phyloP scores from a whole-genome alignment of 2,797 vertebrate species.

The Microcaecilia unicolor region DNA sequence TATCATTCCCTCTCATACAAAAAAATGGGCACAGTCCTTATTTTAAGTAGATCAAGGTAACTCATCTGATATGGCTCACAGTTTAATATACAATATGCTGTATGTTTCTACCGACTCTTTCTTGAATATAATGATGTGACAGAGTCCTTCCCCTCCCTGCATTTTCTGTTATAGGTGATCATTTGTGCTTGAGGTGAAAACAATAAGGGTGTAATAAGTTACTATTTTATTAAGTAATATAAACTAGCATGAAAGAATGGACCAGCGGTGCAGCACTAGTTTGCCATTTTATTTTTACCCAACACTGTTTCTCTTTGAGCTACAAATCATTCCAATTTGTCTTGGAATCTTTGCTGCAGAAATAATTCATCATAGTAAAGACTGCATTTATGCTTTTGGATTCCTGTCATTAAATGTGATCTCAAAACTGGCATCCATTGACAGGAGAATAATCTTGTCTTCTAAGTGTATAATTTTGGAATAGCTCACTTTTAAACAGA shows the following conservation, averaged over 20 bases:
- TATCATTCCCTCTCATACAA: no score
- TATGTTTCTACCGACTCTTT: no score
- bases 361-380: constrained; percentile 20
- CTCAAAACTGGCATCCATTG: constrained; percentile 8
- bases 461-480: constrained; percentile 9
- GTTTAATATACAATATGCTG: no score
- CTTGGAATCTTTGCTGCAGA: neutral
- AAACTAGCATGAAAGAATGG: constrained; percentile 6
- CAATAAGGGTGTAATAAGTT: constrained; percentile 22
- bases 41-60: no score
- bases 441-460: constrained; percentile 12
- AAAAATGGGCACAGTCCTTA: no score
- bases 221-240: constrained; percentile 12
- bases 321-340: constrained; percentile 22
- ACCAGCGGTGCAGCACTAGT: neutral
- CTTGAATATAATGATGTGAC: no score
- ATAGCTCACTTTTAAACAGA: constrained; percentile 4
- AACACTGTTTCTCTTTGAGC: constrained; percentile 9
- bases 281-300: constrained; percentile 9
- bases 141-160: no score
- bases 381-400: constrained; percentile 9
- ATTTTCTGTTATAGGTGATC: no score
- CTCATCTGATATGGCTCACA: no score
- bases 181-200: constrained; percentile 20
- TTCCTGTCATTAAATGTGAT: constrained; percentile 18